A percentile compares a stretch with the other conserved stretches of the same genome.
Conservation (phyloP, 1,140 invertebrate species). For the Ostrea denselamellosa region DNA sequence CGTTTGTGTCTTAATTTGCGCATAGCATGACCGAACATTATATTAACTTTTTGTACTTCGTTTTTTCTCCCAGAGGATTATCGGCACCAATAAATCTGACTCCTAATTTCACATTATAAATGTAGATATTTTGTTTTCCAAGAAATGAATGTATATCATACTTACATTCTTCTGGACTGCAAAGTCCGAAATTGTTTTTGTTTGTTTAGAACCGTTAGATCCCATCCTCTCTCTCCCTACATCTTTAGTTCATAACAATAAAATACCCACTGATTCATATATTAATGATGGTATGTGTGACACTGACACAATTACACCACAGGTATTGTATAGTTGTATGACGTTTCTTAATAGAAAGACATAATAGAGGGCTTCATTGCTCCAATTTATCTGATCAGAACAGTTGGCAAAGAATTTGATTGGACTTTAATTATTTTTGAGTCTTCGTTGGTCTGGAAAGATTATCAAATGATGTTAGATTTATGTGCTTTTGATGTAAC, state of each 20-base stretch:
- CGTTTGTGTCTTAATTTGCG: too few species aligned
- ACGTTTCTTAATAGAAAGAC: background rate
- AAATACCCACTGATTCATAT: background rate
- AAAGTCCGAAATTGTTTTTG: background rate
- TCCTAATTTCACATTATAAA: too few species aligned
- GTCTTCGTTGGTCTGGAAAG: background rate
- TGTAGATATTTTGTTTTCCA: too few species aligned
- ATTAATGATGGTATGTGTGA: background rate
- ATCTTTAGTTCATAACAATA: background rate
- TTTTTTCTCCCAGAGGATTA: too few species aligned
- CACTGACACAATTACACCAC: background rate
- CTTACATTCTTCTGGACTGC: background rate
- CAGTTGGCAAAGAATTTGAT: constrained; percentile 1
- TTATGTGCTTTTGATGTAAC: background rate
- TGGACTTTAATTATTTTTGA: constrained; percentile 23
- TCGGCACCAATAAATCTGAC: too few species aligned
- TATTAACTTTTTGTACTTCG: too few species aligned
- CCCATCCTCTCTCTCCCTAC: background rate
- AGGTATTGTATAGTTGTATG: background rate
- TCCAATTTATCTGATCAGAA: background rate
- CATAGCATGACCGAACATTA: too few species aligned
- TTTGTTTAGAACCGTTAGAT: background rate
- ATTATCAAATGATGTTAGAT: constrained; percentile 3
- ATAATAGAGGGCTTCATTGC: background rate
- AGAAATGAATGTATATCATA: background rate